Conservation (phyloP, 1,140 invertebrate species). For the Dermatophagoides farinae region DNA sequence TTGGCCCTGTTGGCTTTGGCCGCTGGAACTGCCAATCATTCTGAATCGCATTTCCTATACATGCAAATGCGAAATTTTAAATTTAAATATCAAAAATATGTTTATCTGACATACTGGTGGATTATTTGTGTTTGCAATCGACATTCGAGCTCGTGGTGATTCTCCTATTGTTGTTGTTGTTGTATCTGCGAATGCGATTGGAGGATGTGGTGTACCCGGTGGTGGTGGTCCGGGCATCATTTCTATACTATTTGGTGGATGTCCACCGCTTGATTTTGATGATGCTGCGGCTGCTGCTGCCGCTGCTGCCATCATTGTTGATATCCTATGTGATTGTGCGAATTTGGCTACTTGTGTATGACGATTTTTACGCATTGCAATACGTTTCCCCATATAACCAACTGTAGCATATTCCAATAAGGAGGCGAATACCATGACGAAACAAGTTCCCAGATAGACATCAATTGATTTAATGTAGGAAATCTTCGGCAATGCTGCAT, state of each 20-base stretch:
- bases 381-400: constrained; percentile 82
- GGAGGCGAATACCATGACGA: constrained; percentile 94
- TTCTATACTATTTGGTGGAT: too few species aligned
- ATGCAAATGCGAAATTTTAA: not conserved
- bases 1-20: not conserved
- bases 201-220: too few species aligned
- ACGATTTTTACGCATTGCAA: constrained; percentile 78
- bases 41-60: not conserved
- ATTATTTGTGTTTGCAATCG: not conserved
- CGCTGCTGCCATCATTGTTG: not conserved
- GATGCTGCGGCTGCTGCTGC: not conserved
- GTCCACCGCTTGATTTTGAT: not conserved
- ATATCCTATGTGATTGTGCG: constrained; percentile 42
- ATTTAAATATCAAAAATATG: not conserved
- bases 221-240: not conserved
- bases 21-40: not conserved
- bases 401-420: constrained; percentile 80
- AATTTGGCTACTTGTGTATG: constrained; percentile 68
- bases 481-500: constrained; percentile 90
- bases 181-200: not conserved
- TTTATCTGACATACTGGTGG: not conserved
- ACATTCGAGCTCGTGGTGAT: not conserved
- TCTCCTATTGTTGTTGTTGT: not conserved
- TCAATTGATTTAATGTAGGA: constrained; percentile 97
- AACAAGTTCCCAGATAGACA: constrained; percentile 90